These are phyloP conservation scores for Dinocampus coccinellae DNA, from an alignment of 2,888 invertebrate genomes.

Conservation along the genomic window DNA sequence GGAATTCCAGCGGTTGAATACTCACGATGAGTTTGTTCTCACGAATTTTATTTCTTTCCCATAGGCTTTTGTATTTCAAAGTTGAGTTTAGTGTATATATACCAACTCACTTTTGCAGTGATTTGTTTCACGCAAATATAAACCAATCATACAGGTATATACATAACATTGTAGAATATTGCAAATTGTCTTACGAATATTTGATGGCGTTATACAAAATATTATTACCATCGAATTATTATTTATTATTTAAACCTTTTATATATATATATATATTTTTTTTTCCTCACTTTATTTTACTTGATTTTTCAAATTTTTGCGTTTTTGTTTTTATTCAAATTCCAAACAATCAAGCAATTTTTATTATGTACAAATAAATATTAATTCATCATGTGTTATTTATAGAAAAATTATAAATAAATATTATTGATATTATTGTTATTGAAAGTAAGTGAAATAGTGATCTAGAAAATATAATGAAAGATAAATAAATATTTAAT, in stretches of 20 bases:
- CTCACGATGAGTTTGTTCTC: slow-evolving; percentile 30
- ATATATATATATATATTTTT: too few species aligned
- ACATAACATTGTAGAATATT: not conserved
- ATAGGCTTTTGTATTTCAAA: slow-evolving; percentile 3
- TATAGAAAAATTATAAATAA: not conserved
- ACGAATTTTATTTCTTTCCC: slow-evolving; percentile 31
- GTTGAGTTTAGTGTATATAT: not conserved
- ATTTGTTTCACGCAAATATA: slow-evolving; percentile 1
- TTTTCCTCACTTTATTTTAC: too few species aligned
- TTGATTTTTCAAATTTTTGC: too few species aligned
- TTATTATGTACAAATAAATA: not conserved
- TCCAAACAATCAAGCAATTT: not conserved
- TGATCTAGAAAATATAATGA: too few species aligned
- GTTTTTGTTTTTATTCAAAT: not conserved
- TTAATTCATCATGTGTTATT: not conserved
- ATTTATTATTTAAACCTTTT: too few species aligned
- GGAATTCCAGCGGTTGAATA: slow-evolving; percentile 14
- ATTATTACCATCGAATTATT: not conserved
- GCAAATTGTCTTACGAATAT: not conserved
- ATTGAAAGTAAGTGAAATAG: too few species aligned
- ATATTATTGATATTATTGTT: not conserved
- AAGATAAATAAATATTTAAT: too few species aligned
- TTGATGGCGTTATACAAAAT: not conserved
- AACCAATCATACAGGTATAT: slow-evolving; percentile 12
- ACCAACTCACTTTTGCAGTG: not conserved